Evolutionary conservation across 2,797 vertebrate genomes (phyloP), one percentile per base, ranked within the genome.

Genomic region (Pipistrellus nathusii): DNA sequence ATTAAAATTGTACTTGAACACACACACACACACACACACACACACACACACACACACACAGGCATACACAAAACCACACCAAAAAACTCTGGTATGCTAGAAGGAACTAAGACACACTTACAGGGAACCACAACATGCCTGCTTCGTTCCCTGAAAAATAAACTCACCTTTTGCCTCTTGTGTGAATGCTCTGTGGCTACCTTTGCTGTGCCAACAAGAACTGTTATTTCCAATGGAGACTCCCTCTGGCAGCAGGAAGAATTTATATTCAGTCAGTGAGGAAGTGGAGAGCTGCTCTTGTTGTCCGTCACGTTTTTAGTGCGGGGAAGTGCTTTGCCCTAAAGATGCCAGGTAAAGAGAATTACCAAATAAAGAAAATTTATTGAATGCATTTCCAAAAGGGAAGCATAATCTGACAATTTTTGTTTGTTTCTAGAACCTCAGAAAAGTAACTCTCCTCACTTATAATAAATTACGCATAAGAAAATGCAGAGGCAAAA

Each of bases 321-420:
- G 46, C 90, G 82, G 86, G n/a, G 77, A 96, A 89, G 90, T 90
- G 94, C 90, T 97, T 95, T 95, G 83, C 90, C 96, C 95, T 97
- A 83, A 97, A 95, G 90, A 90, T 94, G 90, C 96, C 96, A 94
- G 96, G 76, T 93, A 94, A 96, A 97, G 96, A 96, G 96, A 96
- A 96, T 90, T 96, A 88, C 95, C 91, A 93, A 96, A 85, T 93
- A 92, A 94, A 96, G 94, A 96, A 91, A 89, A 95, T 90, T 91
- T 96, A 97, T 83, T 72, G 86, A 96, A 85, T 85, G 78, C 73
- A 44, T 96, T 97, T 96, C 83, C 90, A 86, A 95, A 95, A 94
- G 76, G 71, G 83, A 96, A 92, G 68, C 73, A 83, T 94, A 92
- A 94, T 91, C 85, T 97, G 95, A 93, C 62, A 62, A 89, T 97